Conservation (phyloP, 1,140 invertebrate genomes). For the Leptopilina clavipes region DNA sequence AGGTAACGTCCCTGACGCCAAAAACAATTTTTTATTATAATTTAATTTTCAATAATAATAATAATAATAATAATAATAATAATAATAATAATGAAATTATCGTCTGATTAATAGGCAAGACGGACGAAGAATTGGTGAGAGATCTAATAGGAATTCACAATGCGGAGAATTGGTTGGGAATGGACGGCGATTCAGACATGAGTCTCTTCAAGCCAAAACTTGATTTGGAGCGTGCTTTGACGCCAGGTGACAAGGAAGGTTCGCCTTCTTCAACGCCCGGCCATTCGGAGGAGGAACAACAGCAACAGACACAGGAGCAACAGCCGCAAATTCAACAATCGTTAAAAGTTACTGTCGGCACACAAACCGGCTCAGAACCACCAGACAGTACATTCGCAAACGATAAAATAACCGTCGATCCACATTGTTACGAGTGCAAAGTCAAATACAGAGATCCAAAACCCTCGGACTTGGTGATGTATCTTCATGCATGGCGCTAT, state of each 20-base stretch:
- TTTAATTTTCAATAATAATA: too few relatives aligned
- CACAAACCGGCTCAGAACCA: constrained; percentile 86
- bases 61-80: too few relatives aligned
- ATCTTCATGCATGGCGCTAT: constrained; percentile 95
- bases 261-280: constrained; percentile 69
- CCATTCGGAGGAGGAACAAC: constrained; percentile 65
- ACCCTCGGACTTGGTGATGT: constrained; percentile 94
- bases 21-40: too few relatives aligned
- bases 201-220: constrained; percentile 84
- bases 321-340: constrained; percentile 46
- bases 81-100: too few relatives aligned
- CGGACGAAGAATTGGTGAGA: constrained; percentile 91
- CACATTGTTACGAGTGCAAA: constrained; percentile 94
- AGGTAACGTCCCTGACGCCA: too few relatives aligned
- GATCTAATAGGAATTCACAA: constrained; percentile 94
- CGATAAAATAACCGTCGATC: constrained; percentile 87
- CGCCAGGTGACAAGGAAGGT: constrained; percentile 67
- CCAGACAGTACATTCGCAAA: constrained; percentile 81
- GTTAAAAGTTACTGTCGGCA: constrained; percentile 84
- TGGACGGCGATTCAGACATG: constrained; percentile 90
- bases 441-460: constrained; percentile 92
- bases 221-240: constrained; percentile 76
- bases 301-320: constrained; percentile 51
- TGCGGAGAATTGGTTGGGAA: constrained; percentile 94
- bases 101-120: constrained; percentile 76